Base-by-base conservation (phyloP, 1,140 invertebrate genomes). In the Drosophila rufa region DNA sequence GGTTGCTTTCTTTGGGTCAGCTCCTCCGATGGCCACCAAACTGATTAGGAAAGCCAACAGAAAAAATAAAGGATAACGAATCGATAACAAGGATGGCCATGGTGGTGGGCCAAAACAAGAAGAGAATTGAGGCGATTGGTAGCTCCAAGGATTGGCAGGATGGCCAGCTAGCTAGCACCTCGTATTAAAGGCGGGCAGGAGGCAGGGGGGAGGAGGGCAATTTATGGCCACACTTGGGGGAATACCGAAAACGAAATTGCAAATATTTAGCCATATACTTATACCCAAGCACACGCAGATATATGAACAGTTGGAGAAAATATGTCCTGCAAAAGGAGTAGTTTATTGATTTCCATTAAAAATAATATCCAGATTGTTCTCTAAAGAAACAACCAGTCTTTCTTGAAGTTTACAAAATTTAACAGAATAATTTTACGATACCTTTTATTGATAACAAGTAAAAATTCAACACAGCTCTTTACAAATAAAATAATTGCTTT, bases 181-280 rank as follows among this genome's bases (percentile, higher is more conserved):
- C 48, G 69, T 66, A 75, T 73, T 57, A 61, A 48, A 42, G 30
- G 15, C 19, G 36, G 57, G 3, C 2, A 1, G 33, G 11, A 4
- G 33, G 2, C 3, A 12, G 25, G 11, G 11, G 17, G 14, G 14
- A 22, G 33, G 51, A 40, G 14, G 61, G 47, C 82, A 86, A 86
- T 85, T 85, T 85, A 86, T 86, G 68, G 79, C 75, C 82, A 79
- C 82, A 85, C 82, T 86, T 79, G 69, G 65, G 60, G 67, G 74
- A 74, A 81, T 64, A 59, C 56, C 64, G 45, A 67, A 85, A 79
- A 78, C 68, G 68, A 82, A 82, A 86, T 86, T 82, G 82, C 79
- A 82, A 85, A 85, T 85, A 85, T 85, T 85, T 75, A 75, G 75
- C 68, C 58, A 69, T 53, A 75, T 58, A 62, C 50, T 45, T 46